phyloP scores from a whole-genome alignment of 2,797 vertebrate species.

The Sebastes taczanowskii region DNA sequence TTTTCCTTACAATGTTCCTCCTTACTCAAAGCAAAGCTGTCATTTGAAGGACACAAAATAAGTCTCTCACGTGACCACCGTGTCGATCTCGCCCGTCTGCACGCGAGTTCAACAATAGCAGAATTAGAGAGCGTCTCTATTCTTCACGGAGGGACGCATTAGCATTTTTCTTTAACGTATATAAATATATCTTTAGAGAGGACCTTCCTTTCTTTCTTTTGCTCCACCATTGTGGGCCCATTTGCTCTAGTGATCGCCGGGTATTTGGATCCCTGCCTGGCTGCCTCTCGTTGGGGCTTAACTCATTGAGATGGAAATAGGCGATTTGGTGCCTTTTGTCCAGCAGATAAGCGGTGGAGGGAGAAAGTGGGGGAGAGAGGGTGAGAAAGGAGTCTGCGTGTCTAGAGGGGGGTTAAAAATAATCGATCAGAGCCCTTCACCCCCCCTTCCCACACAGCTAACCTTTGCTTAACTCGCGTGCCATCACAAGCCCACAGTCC shows the following conservation, averaged over 20 bases:
- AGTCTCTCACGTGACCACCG: constrained; percentile 76
- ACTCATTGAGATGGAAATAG: constrained; percentile 88
- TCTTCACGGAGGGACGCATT: constrained; percentile 74
- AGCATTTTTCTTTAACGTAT: constrained; percentile 86
- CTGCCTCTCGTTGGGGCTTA: constrained; percentile 73
- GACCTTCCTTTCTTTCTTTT: constrained; percentile 25
- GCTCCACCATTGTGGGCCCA: constrained; percentile 80
- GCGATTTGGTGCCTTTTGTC: constrained; percentile 80
- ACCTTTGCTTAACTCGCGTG: constrained; percentile 84
- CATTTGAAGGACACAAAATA: constrained; percentile 39
- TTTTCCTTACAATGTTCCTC: constrained; percentile 5
- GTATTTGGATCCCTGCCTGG: constrained; percentile 76
- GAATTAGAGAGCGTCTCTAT: constrained; percentile 80
- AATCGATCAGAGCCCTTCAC: constrained; percentile 65
- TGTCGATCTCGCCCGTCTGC: constrained; percentile 85
- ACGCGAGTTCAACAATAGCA: constrained; percentile 89
- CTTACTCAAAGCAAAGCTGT: constrained; percentile 21
- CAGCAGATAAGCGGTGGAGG: constrained; percentile 61
- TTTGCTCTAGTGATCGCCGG: constrained; percentile 85
- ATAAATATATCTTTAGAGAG: constrained; percentile 74
- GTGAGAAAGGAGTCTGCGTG: constrained; percentile 43
- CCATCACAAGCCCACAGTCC: constrained; percentile 83
- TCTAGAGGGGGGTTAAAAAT: not conserved
- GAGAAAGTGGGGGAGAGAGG: constrained; percentile 24
- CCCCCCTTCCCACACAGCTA: constrained; percentile 23